A percentile compares a stretch with the other conserved stretches of the same genome.
Conservation (phyloP, 2,797 vertebrate species). For the Petrocephalus schoutedeni region DNA sequence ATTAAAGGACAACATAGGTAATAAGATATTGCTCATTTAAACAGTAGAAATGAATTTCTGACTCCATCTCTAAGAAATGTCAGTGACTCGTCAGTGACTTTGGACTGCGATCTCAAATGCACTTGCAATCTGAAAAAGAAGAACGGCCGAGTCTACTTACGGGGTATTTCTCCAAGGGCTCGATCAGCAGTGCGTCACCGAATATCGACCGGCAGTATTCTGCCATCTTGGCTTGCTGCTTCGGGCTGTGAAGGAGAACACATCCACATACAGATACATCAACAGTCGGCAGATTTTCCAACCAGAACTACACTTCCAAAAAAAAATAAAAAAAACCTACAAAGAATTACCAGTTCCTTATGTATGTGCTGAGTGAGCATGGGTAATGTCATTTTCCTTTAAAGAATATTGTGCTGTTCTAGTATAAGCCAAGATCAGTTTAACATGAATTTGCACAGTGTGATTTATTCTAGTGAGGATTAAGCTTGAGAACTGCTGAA, state of each 20-base stretch:
- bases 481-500: background rate
- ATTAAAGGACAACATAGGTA: background rate
- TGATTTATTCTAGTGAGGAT: background rate
- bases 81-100: background rate
- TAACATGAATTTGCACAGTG: background rate
- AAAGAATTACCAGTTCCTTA: background rate
- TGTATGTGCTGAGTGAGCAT: background rate
- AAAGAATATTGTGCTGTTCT: background rate
- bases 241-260: constrained; percentile 60
- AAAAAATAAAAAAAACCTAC: background rate
- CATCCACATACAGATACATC: background rate
- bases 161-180: constrained; percentile 89
- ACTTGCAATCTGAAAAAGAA: background rate
- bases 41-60: background rate
- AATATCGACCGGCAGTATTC: constrained; percentile 97
- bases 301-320: background rate
- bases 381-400: background rate
- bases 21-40: background rate
- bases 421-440: background rate
- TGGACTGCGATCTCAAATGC: background rate
- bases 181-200: constrained; percentile 86
- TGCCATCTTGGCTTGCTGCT: constrained; percentile 98
- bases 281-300: background rate
- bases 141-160: constrained; percentile 57
- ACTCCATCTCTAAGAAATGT: background rate